A percentile compares a stretch with the other conserved stretches of the same genome.
These are phyloP conservation scores for Elymnias hypermnestra DNA, from an alignment of 1,140 invertebrate species.

Conservation along the genomic window DNA sequence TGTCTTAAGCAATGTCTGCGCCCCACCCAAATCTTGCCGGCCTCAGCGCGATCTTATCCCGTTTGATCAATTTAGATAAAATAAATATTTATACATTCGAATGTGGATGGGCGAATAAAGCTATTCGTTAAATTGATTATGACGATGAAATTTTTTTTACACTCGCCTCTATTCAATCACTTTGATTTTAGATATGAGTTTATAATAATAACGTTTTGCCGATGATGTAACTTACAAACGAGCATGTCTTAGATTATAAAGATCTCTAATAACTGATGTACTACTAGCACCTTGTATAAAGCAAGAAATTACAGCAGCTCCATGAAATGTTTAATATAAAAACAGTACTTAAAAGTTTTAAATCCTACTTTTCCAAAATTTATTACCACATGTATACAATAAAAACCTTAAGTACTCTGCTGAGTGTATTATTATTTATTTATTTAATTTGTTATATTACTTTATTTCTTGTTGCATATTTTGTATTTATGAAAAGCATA, in stretches of 20 bases:
- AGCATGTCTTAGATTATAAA: constrained; percentile 3
- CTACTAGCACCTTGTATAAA: not conserved
- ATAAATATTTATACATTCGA: constrained; percentile 74
- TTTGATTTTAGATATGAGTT: constrained; percentile 23
- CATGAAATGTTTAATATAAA: no score
- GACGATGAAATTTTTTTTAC: constrained; percentile 45
- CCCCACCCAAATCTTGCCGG: constrained; percentile 44
- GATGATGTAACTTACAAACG: constrained; percentile 11
- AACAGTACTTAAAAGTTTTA: no score
- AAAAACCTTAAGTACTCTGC: no score
- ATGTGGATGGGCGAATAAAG: constrained; percentile 67
- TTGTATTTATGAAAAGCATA: no score
- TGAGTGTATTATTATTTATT: no score
- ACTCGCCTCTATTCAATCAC: constrained; percentile 26
- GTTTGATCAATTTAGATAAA: constrained; percentile 74
- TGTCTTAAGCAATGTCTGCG: constrained; percentile 11
- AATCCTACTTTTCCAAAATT: no score
- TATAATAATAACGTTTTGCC: constrained; percentile 21
- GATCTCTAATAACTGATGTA: not conserved
- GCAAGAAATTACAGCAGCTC: no score
- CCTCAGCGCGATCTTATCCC: constrained; percentile 65
- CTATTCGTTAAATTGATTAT: constrained; percentile 69
- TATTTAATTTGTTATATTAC: no score
- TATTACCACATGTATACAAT: no score
- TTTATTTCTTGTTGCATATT: no score